phyloP scores from a whole-genome alignment of 2,113 vertebrate genomes.

The Sinocyclocheilus maitianheensis region DNA sequence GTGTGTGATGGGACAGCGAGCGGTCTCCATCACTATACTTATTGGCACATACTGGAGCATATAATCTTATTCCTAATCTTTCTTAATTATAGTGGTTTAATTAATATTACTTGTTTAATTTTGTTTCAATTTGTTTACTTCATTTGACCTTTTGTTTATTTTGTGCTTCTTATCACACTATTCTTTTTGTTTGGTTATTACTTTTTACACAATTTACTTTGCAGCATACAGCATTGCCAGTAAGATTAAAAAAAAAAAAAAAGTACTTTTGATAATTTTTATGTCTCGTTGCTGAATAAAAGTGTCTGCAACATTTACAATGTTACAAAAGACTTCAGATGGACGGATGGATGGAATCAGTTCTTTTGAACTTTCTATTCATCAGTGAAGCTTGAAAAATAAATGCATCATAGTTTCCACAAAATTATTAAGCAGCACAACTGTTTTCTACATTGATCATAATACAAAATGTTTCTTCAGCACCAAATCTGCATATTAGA shows the following conservation, averaged over 20 bases:
- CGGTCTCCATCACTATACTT: not conserved
- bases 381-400: too few relatives aligned
- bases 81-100: not conserved
- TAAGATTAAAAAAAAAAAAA: not conserved
- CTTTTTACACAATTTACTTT: not conserved
- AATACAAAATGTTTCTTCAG: too few relatives aligned
- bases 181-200: not conserved
- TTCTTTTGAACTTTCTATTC: too few relatives aligned
- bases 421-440: too few relatives aligned
- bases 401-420: too few relatives aligned
- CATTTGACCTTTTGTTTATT: not conserved
- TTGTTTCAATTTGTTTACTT: not conserved
- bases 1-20: constrained; percentile 21
- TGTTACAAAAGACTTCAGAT: not conserved
- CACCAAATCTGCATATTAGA: too few relatives aligned
- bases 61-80: not conserved
- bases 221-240: not conserved
- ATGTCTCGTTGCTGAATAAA: too few relatives aligned
- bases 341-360: too few relatives aligned
- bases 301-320: not conserved
- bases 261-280: not conserved
- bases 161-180: not conserved
- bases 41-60: not conserved
- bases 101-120: not conserved
- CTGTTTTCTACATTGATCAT: too few relatives aligned